Conservation (phyloP, 2,797 vertebrate genomes). For the Rhinichthys osculus region DNA sequence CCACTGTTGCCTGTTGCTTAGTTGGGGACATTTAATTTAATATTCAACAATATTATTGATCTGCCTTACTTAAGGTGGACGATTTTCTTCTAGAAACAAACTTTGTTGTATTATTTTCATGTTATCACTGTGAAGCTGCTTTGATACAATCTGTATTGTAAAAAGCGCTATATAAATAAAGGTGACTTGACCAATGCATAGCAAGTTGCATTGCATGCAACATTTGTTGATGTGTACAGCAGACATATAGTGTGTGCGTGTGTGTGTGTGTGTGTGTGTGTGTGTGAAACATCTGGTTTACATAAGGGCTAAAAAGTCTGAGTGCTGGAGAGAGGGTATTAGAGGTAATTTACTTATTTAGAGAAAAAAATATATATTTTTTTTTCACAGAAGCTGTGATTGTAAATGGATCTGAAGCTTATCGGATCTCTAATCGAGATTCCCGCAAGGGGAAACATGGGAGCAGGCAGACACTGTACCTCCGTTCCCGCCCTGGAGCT, state of each 20-base stretch:
- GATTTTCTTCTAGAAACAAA: too few relatives aligned
- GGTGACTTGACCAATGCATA: background rate
- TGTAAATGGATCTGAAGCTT: conserved; percentile 82
- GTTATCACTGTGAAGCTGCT: too few relatives aligned
- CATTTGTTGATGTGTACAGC: background rate
- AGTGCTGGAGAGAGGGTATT: conserved; percentile 93
- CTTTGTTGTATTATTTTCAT: too few relatives aligned
- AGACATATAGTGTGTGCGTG: background rate
- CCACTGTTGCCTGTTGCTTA: too few relatives aligned
- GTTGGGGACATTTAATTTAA: too few relatives aligned
- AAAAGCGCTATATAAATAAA: too few relatives aligned
- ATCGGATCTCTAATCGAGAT: conserved; percentile 73
- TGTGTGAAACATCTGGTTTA: conserved; percentile 87
- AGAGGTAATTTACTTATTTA: conserved; percentile 95
- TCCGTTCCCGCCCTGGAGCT: background rate
- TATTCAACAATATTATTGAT: too few relatives aligned
- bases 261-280: too few relatives aligned
- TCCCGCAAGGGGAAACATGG: conserved; percentile 72
- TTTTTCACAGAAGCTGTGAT: conserved; percentile 86
- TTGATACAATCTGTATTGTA: too few relatives aligned
- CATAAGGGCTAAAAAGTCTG: conserved; percentile 84
- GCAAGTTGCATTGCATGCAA: background rate
- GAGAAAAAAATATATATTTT: conserved; percentile 73
- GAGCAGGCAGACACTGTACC: conserved; percentile 53
- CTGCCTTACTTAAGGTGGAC: too few relatives aligned